phyloP scores from a whole-genome alignment of 2,888 invertebrate genomes.

The Ophion ventricosus region DNA sequence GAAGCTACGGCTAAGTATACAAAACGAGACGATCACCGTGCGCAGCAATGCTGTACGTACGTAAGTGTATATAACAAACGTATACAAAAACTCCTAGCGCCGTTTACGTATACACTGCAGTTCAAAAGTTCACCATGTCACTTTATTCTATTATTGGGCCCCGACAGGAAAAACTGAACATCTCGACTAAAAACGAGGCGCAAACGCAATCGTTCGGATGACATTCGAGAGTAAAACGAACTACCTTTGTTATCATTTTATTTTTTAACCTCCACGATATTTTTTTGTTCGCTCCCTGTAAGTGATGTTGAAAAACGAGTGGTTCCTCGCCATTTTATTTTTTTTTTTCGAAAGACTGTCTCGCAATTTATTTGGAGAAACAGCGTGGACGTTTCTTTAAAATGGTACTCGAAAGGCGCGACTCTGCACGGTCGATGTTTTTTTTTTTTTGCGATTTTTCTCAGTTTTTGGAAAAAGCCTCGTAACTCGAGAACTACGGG shows the following conservation, averaged over 20 bases:
- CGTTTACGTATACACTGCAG: neutral
- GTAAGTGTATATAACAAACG: neutral
- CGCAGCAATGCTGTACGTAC: slow-evolving; percentile 3
- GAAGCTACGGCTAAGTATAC: slow-evolving; percentile 36
- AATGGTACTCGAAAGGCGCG: no score
- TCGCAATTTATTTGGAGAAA: no score
- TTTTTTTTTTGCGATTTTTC: no score
- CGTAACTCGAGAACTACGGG: neutral
- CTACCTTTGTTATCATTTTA: no score
- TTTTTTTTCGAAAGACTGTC: no score
- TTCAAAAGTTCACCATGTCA: neutral
- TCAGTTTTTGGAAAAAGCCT: neutral
- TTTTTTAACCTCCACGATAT: no score
- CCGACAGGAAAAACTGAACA: neutral
- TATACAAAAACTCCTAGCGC: neutral
- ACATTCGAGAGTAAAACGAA: neutral
- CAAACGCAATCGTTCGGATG: neutral
- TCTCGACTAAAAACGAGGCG: neutral
- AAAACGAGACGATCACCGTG: slow-evolving; percentile 5
- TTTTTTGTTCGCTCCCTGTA: no score
- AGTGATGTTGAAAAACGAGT: no score
- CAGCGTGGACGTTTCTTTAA: no score
- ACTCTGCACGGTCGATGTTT: no score
- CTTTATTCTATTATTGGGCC: neutral
- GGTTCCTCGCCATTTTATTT: no score